These are phyloP conservation scores for Thera obeliscata DNA, from an alignment of 2,888 invertebrate species.

Conservation along the genomic window DNA sequence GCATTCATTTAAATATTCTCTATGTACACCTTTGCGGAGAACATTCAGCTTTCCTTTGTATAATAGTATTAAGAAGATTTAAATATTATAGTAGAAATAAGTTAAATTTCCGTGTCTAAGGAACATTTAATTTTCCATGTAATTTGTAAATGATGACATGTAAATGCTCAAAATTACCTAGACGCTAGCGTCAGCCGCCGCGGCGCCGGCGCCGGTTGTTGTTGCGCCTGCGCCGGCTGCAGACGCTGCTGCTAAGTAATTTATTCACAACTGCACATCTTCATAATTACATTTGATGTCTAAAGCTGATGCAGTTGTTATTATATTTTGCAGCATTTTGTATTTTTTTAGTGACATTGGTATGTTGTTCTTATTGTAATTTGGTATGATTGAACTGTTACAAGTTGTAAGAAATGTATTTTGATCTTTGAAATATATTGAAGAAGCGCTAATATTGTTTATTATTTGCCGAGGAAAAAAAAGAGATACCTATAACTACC, in stretches of 20 bases:
- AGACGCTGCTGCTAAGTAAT: constrained; percentile 58
- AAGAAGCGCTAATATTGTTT: constrained; percentile 55
- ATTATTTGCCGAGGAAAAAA: background rate
- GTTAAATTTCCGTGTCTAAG: constrained; percentile 71
- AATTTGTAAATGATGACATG: constrained; percentile 53
- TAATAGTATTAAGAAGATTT: constrained; percentile 76
- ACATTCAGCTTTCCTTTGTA: constrained; percentile 47
- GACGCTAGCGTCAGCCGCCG: constrained; percentile 46
- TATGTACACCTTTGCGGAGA: constrained; percentile 21
- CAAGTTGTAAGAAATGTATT: constrained; percentile 81
- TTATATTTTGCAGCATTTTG: constrained; percentile 69
- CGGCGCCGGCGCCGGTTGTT: constrained; percentile 17
- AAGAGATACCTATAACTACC: background rate
- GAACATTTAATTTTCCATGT: constrained; percentile 67
- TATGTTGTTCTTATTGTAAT: constrained; percentile 74
- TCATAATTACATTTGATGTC: constrained; percentile 44
- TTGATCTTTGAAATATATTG: constrained; percentile 82
- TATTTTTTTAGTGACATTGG: constrained; percentile 69
- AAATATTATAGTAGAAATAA: constrained; percentile 79
- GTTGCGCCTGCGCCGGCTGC: constrained; percentile 14
- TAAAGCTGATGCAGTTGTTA: constrained; percentile 68
- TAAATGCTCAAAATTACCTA: constrained; percentile 57
- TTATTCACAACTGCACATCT: constrained; percentile 52
- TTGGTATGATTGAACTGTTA: constrained; percentile 80
- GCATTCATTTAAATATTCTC: background rate